Evolutionary conservation across 1,140 invertebrate genomes (phyloP), one percentile per base, ranked within the genome.

Genomic region (Holotrichia oblita): DNA sequence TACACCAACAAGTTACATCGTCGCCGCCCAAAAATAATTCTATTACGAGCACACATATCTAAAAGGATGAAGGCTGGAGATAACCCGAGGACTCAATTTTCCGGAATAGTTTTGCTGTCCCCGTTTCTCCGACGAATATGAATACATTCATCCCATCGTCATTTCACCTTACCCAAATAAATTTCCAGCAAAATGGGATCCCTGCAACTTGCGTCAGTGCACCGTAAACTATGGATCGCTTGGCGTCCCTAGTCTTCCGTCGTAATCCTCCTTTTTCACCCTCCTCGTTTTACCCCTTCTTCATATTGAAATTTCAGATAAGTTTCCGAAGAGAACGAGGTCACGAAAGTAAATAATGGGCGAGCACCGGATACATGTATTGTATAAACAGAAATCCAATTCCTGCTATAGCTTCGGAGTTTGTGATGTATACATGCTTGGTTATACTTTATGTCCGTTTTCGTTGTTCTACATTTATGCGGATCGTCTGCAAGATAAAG

Each of bases 271-370:
- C 27, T 34, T 4, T 34, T 34, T 34, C 27, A 34, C 27, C 48
- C 14, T 17, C 6, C 61, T 24, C 27, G 44, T 10, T 48, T 14
- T 14, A 10, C 44, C 44, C 44, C n/a, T 17, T 48, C 10, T 17
- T 34, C 61, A 34, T 69, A 69, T 34, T 27, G 61, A 69, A 69
- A 69, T 69, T 69, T 69, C 61, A 69, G 61, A 69, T 69, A 69
- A 69, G 61, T 69, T 69, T 69, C 22, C 61, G 61, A 22, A 22
- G 20, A 20, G 22, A 69, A 69, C 14, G 61, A 69, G 61, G 61
- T 69, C 61, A 69, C 61, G 61, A 69, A 69, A 69, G 61, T 34
- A 69, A 69, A 69, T 69, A 69, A 69, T 69, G 61, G 61, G 61
- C 17, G 27, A 34, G 44, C n/a, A 69, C 17, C 22, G 61, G n/a